Evolutionary conservation across 2,797 vertebrate genomes (phyloP).

Genomic region (Cynodonichthys magdalenae): DNA sequence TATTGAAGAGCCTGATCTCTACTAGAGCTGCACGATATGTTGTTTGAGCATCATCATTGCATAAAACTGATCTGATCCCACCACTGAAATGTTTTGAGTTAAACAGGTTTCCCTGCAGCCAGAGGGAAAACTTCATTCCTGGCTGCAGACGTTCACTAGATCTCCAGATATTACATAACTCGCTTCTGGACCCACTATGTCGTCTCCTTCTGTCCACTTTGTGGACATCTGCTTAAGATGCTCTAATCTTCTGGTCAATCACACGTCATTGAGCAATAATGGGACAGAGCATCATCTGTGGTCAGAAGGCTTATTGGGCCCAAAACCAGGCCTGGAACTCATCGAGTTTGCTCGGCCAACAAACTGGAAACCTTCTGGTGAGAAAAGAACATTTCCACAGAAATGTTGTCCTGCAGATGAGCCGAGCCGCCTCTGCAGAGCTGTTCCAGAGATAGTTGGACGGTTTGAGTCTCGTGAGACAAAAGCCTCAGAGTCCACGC

Average conservation of each 20-base stretch:
- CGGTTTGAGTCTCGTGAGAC: background rate
- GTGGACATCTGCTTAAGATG: constrained; percentile 53
- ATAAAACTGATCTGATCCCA: background rate
- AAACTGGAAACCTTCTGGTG: constrained; percentile 44
- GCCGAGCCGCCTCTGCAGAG: background rate
- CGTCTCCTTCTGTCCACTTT: background rate
- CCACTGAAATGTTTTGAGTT: no score
- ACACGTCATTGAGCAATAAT: constrained; percentile 30
- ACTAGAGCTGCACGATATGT: no score
- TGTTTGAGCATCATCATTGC: no score
- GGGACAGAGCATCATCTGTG: constrained; percentile 5
- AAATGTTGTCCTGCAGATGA: constrained; percentile 12
- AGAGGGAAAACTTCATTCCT: constrained; percentile 14
- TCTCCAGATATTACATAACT: constrained; percentile 61
- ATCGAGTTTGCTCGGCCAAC: background rate
- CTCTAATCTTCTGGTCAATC: constrained; percentile 50
- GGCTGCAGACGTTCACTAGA: constrained; percentile 50
- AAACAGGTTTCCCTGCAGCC: background rate
- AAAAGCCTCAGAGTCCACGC: background rate
- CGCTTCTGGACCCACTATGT: constrained; percentile 1
- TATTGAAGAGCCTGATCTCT: no score
- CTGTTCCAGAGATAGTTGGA: background rate
- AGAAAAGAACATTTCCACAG: background rate
- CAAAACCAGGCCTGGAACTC: constrained; percentile 34
- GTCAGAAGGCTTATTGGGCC: constrained; percentile 26